Base-by-base conservation (phyloP, 2,888 invertebrate genomes). In the Scrobipalpa costella region DNA sequence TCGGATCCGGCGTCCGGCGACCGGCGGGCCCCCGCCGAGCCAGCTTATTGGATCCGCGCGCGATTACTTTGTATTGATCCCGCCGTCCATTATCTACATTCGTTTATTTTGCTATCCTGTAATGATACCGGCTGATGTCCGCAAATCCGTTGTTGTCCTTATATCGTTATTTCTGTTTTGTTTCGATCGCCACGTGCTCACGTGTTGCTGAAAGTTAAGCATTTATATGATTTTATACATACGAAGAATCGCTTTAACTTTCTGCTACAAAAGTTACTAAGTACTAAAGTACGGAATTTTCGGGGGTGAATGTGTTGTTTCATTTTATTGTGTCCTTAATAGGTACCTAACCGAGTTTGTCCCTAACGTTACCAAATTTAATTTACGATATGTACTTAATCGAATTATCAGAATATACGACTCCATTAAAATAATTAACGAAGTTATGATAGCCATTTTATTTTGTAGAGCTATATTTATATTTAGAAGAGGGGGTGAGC, bases 51-150 rank as follows among this genome's bases (percentile, higher is more conserved):
- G 90, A 89, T 90, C 88, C 85, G 86, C 78, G 85, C 80, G 88
- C 90, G 90, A 91, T 90, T 90, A 90, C 90, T 89, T 88, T 87
- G 89, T 90, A 91, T 91, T 89, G 90, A 90, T 91, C 88, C 86
- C 81, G 81, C 78, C 84, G 88, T 89, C 88, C 88, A 89, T 90
- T 90, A 90, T 89, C 88, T 86, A 87, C 83, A 85, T 88, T 88
- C 88, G 86, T 88, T 90, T 88, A 86, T 89, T 88, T 86, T 86
- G 81, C 84, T 86, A 86, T 86, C 87, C 78, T 78, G 83, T 85
- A 87, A 89, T 88, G 87, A 85, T 86, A 85, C 81, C 72, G 79
- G 77, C 81, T 84, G 83, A 83, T 83, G 80, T 84, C 79, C 76
- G 74, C 77, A 81, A 83, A 87, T 81, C 83, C 81, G 74, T 80